Base-by-base conservation (phyloP, 2,797 vertebrate species). In the Onychomys torridus region DNA sequence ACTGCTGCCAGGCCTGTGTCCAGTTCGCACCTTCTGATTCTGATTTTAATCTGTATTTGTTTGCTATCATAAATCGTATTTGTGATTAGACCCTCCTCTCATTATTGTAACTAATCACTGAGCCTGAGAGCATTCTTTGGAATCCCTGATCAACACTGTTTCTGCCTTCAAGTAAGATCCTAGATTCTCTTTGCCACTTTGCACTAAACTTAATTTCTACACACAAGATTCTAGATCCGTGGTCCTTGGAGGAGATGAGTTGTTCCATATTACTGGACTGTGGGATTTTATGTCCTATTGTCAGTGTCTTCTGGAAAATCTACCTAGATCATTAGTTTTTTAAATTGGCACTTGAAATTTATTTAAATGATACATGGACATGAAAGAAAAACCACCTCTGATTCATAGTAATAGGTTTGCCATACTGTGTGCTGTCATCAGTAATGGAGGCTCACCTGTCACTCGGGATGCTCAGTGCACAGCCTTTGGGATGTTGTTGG, bases 351-450 rank as follows among this genome's bases (percentile, higher is more conserved):
- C 5, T 11, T 49, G 52, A 94, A 2, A 17, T 43, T 83, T 93
- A 76, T n/a, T 91, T 77, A 1, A 90, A 75, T 0, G 71, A 75
- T 14, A 76, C 91, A 78, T 87, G 91, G 67, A 52, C 12, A 87
- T 85, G 57, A 57, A 67, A 12, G 52, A 43, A 46, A 92, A 21
- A 37, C 0, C 13, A 10, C 10, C 10, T 57, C 25, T 25, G 52
- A 29, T 4, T 81, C 65, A 71, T 8, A 2, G 2, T 3, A 9
- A 7, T 32, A 2, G 17, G 46, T 84, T 40, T 91, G 2, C 49
- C 5, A 1, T 1, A 6, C 37, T 0, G 13, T n/a, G 16, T n/a
- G 19, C 0, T 13, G 77, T 29, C 29, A 78, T 40, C 0, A 9
- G 0, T 63, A 27, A 49, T 43, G 0, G 0, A 90, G 46, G 78